Evolutionary conservation across 2,797 vertebrate species (phyloP), one percentile per base, ranked within the genome.

Genomic region (Euthynnus affinis): DNA sequence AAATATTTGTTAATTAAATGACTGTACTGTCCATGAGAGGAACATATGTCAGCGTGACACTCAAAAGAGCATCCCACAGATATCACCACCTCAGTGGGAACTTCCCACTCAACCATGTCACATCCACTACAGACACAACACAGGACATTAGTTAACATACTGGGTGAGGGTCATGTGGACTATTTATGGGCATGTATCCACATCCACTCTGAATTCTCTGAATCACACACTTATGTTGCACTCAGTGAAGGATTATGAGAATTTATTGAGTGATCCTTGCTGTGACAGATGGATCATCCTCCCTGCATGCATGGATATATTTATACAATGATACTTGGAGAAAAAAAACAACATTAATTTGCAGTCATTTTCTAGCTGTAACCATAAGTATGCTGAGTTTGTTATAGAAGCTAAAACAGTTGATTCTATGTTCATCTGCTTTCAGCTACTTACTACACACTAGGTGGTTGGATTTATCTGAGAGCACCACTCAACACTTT

Each of bases 221-320:
- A 59, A 83, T 72, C 74, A 68, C 79, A 87, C 61, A 83, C 76
- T 84, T 74, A 68, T 74, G 78, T 49, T 88, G 73, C 81, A 80
- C 77, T 90, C 68, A 80, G 75, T 69, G 22, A 71, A 83, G 82
- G 89, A 87, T 93, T 85, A 93, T 72, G n/a, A 71, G 72, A 84
- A 76, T 80, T 62, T 78, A 84, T 71, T 44, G 81, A 85, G 70
- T 79, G 81, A 85, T 78, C 79, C 64, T 80, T 67, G 78, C 69
- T 79, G 61, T 68, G 74, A 46, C 83, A 86, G 78, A 87, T 83
- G 76, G 81, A 82, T 79, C 64, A 85, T 90, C 75, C 62, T 82
- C 27, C 49, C 67, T 59, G 59, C 69, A 74, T 18, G 34, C 69
- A 57, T 72, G 65, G 49, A 78, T 82, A 53, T 53, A 27, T 32